phyloP scores from a whole-genome alignment of 1,140 invertebrate genomes.

The Laodelphax striatellus region DNA sequence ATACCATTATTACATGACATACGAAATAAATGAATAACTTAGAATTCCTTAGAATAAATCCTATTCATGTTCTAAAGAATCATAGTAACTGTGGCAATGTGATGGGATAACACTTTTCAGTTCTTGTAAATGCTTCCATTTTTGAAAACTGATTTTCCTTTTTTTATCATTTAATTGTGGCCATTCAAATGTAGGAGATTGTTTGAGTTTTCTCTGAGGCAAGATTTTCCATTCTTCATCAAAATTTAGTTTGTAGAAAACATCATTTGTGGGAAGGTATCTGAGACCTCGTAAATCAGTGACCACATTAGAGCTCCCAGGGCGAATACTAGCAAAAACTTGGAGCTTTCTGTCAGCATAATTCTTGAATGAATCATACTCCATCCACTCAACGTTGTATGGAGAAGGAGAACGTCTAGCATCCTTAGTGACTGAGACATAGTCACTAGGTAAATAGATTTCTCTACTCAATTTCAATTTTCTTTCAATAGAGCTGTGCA shows the following conservation, averaged over 20 bases:
- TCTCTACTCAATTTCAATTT: slow-evolving; percentile 4
- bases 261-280: too few relatives aligned
- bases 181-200: not conserved
- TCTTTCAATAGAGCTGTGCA: slow-evolving; percentile 23
- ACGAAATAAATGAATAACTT: too few relatives aligned
- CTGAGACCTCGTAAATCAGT: too few relatives aligned
- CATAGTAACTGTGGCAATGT: not conserved
- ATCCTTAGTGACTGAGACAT: slow-evolving; percentile 1
- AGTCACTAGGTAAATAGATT: slow-evolving; percentile 1
- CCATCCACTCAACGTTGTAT: slow-evolving; percentile 3
- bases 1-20: too few relatives aligned
- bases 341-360: not conserved
- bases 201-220: too few relatives aligned
- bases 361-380: not conserved
- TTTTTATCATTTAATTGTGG: not conserved
- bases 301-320: too few relatives aligned
- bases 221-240: too few relatives aligned
- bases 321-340: too few relatives aligned
- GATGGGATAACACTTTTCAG: not conserved
- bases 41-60: too few relatives aligned
- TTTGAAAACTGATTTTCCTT: not conserved
- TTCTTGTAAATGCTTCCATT: not conserved
- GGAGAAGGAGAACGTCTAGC: not conserved
- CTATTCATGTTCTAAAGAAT: too few relatives aligned
- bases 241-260: too few relatives aligned